phyloP scores from a whole-genome alignment of 2,797 vertebrate species.

The Sebastes trivittatus region DNA sequence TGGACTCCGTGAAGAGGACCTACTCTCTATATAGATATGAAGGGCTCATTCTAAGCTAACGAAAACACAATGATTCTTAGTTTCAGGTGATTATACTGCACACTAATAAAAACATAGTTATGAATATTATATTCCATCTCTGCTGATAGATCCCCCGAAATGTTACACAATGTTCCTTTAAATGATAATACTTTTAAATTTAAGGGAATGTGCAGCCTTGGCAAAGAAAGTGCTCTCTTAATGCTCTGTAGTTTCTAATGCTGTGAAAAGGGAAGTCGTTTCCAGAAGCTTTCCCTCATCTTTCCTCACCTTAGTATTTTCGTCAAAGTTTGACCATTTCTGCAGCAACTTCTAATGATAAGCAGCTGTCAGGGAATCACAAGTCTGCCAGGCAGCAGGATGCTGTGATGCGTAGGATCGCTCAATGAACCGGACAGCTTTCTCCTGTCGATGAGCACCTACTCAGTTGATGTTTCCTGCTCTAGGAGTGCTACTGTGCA shows the following conservation, averaged over 20 bases:
- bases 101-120: too few relatives aligned
- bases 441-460: slow-evolving; percentile 1
- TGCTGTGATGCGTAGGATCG: background rate
- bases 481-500: background rate
- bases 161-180: too few relatives aligned
- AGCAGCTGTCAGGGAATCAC: background rate
- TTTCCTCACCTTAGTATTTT: background rate
- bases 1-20: too few relatives aligned
- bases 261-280: background rate
- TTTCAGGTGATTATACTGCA: too few relatives aligned
- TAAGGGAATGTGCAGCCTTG: background rate
- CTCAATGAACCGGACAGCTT: slow-evolving; percentile 20
- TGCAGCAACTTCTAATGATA: background rate
- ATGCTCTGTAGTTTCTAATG: background rate
- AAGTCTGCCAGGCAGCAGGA: background rate
- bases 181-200: too few relatives aligned
- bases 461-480: background rate
- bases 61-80: too few relatives aligned
- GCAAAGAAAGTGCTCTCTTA: background rate
- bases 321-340: background rate
- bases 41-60: too few relatives aligned
- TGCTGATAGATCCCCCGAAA: too few relatives aligned
- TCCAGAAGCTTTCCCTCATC: background rate
- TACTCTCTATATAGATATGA: too few relatives aligned
- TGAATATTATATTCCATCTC: too few relatives aligned